Conservation (phyloP, 2,888 invertebrate genomes). For the Andrena chrysosceles region DNA sequence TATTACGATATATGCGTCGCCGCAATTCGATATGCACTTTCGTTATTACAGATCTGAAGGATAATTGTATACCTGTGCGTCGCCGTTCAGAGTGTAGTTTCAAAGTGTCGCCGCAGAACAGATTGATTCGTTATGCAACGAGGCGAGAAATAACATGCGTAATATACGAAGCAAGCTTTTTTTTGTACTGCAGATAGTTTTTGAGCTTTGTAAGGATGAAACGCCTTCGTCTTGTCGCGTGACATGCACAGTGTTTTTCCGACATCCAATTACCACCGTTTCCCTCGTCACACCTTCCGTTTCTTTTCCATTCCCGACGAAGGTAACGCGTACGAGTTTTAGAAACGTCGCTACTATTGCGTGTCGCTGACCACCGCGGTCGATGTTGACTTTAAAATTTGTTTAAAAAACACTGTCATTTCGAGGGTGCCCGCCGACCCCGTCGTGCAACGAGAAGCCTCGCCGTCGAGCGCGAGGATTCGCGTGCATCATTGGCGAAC, state of each 20-base stretch:
- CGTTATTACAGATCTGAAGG: constrained; percentile 37
- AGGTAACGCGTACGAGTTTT: not conserved
- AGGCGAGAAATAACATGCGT: constrained; percentile 37
- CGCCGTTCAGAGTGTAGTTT: constrained; percentile 21
- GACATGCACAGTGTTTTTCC: constrained; percentile 50
- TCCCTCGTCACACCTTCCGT: not conserved
- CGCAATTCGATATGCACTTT: constrained; percentile 59
- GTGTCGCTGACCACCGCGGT: not conserved
- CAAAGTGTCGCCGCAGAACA: constrained; percentile 30
- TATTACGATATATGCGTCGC: constrained; percentile 49
- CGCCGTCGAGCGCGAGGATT: not conserved
- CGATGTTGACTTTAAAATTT: constrained; percentile 13
- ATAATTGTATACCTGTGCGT: constrained; percentile 53
- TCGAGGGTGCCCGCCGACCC: not conserved
- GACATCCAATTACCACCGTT: constrained; percentile 25
- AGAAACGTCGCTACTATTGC: constrained; percentile 1
- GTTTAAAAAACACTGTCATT: constrained; percentile 53
- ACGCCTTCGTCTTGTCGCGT: constrained; percentile 20
- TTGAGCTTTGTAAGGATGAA: constrained; percentile 54
- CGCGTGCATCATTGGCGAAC: constrained; percentile 28
- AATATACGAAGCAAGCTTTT: constrained; percentile 52
- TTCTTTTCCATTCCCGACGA: constrained; percentile 1
- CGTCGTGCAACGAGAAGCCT: not conserved
- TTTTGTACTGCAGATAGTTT: constrained; percentile 52
- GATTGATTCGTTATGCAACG: constrained; percentile 27